phyloP scores from a whole-genome alignment of 1,140 invertebrate species.

The Brachionus asplanchnoidis region DNA sequence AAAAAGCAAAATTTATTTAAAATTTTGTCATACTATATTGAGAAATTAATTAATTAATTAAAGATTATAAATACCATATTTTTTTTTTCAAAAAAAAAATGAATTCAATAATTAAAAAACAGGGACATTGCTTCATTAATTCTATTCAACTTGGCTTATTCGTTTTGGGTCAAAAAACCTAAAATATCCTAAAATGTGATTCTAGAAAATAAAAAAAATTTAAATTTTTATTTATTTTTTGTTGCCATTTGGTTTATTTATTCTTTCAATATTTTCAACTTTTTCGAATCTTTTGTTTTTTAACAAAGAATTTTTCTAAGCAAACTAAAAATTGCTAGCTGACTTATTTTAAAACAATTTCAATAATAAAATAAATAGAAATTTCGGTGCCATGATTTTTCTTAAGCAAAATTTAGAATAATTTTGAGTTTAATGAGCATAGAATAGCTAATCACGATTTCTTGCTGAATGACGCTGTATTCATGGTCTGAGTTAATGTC shows the following conservation, averaged over 20 bases:
- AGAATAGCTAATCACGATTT: not conserved
- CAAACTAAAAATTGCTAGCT: not conserved
- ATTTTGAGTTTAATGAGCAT: not conserved
- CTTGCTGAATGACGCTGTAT: not conserved
- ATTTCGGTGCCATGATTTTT: not conserved
- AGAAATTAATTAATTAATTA: not conserved
- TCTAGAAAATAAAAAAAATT: not conserved
- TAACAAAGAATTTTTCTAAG: slow-evolving; percentile 6
- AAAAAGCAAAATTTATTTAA: not conserved
- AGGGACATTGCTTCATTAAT: not conserved
- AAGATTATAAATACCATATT: not conserved
- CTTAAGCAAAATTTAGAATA: not conserved
- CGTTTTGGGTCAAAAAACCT: not conserved
- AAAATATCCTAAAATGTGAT: slow-evolving; percentile 23
- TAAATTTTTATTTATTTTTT: not conserved
- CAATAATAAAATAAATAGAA: slow-evolving; percentile 9
- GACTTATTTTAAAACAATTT: slow-evolving; percentile 30
- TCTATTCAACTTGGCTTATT: not conserved
- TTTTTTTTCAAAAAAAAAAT: not conserved
- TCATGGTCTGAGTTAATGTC: not conserved
- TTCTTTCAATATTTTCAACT: slow-evolving; percentile 26
- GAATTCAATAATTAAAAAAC: not conserved
- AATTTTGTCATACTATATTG: not conserved
- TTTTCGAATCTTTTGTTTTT: slow-evolving; percentile 23
- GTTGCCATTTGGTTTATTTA: not conserved